Evolutionary conservation across 2,113 vertebrate genomes (phyloP).

Genomic region (Vireo altiloquus): DNA sequence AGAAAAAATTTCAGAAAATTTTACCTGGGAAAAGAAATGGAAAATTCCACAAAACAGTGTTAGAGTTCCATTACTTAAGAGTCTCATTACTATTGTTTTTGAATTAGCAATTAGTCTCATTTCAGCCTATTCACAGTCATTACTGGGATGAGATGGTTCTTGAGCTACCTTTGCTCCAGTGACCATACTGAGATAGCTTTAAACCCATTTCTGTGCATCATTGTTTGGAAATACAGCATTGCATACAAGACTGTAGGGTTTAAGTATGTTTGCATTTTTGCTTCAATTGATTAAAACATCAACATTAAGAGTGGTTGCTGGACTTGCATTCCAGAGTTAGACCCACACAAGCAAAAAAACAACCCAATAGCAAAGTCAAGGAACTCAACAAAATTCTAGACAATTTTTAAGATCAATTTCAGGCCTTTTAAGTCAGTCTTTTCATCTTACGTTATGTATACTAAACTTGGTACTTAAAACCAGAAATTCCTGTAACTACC

Average conservation of each 20-base stretch:
- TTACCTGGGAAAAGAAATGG: background rate
- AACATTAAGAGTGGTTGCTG: background rate
- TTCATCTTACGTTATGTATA: background rate
- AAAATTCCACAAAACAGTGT: background rate
- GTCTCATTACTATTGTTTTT: background rate
- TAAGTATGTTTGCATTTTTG: background rate
- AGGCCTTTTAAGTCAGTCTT: background rate
- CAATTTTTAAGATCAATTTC: background rate
- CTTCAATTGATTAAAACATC: background rate
- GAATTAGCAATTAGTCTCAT: background rate
- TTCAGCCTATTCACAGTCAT: background rate
- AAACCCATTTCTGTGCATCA: background rate
- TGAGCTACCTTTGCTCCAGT: background rate
- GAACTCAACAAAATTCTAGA: background rate
- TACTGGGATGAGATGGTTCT: background rate
- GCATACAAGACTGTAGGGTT: accelerated
- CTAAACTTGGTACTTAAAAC: background rate
- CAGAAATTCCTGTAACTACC: background rate
- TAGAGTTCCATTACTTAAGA: accelerated
- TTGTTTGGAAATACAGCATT: background rate
- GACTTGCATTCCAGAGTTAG: background rate
- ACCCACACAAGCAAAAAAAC: background rate
- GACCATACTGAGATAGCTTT: background rate
- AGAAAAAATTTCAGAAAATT: background rate
- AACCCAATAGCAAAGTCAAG: background rate